A percentile compares a stretch with the other conserved stretches of the same genome.
phyloP scores from a whole-genome alignment of 2,888 invertebrate genomes.

The Drosophila barbarae region DNA sequence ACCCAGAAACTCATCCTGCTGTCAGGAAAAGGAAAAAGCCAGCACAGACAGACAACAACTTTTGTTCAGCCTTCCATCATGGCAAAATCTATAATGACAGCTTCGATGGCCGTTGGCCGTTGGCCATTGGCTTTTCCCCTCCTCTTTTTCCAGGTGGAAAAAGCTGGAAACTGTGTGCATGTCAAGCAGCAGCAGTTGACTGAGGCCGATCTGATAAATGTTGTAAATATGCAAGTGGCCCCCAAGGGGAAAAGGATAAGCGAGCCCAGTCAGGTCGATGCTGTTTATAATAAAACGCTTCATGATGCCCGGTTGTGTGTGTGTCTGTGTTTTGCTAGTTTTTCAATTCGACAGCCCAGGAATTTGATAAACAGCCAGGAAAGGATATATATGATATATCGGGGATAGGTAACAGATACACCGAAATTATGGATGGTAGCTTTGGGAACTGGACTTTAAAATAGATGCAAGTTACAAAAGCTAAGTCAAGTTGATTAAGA shows the following conservation, averaged over 20 bases:
- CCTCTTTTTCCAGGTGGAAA: conserved; percentile 9
- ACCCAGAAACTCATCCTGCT: neutral
- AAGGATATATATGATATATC: neutral
- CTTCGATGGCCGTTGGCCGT: conserved; percentile 53
- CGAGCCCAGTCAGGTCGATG: conserved; percentile 29
- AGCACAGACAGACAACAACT: conserved; percentile 48
- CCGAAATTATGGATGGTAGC: neutral
- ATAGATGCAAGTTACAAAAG: neutral
- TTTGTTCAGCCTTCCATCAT: conserved; percentile 63
- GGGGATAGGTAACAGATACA: neutral
- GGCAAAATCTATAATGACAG: conserved; percentile 71
- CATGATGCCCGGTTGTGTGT: conserved; percentile 60
- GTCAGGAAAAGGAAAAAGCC: conserved; percentile 11
- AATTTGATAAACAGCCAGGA: conserved; percentile 7
- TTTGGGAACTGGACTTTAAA: neutral
- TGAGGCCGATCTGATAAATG: conserved; percentile 57
- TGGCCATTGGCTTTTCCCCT: conserved; percentile 28
- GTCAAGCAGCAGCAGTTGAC: conserved; percentile 58
- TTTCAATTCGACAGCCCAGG: conserved; percentile 31
- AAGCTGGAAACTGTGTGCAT: conserved; percentile 11
- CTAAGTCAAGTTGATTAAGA: too few species aligned
- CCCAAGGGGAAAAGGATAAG: neutral
- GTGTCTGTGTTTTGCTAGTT: conserved; percentile 48
- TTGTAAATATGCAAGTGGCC: conserved; percentile 54
- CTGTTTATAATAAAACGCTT: conserved; percentile 66